Base-by-base conservation (phyloP, 2,888 invertebrate genomes). In the Xylota sylvarum region DNA sequence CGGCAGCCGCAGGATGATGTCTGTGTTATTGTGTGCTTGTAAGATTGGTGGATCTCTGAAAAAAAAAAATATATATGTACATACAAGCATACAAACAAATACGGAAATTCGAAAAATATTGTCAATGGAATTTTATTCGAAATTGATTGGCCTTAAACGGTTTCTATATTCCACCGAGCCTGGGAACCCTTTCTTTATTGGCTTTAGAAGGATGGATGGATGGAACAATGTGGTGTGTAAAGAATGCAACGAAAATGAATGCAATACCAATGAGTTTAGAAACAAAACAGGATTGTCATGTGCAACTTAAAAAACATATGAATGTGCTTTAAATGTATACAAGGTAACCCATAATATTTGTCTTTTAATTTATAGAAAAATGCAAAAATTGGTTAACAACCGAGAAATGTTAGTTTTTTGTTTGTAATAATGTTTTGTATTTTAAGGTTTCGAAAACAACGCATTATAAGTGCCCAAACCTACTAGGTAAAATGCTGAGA, bases 1-100 rank as follows among this genome's bases (percentile, higher is more conserved):
- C 72, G 98, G 98, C 91, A 98, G 94, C 89, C 96, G 94, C 90
- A 98, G 94, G 89, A 98, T 94, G 90, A 98, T 94, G 93, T 97
- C 96, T 40, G 96, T 94, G 92, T 96, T 95, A 91, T 95, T 94
- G 94, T 96, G 96, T 72, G 95, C 94, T 89, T 94, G 94, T 90
- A 97, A 93, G 67, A 96, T 95, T 73, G 96, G 96, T 35, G 97
- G 97, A 91, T 97, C 97, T 88, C 97, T 97, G 94, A 87, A 94
- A 37, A 1, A 37, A 10, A 10, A 37, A 37, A 37, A 37, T n/a
- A n/a, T n/a, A n/a, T n/a, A 4, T 37, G 10, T 9, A 37, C 10
- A 37, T 4, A 94, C 90, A 90, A 90, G n/a, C n/a, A 91, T 67
- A 86, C 37, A 37, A 65, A 50, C 67, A 76, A 62, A 27, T n/a